Percentiles rank a stretch among this genome's conserved stretches.
Evolutionary conservation across 2,888 invertebrate genomes (phyloP).

Genomic region (Pristionchus mayeri): DNA sequence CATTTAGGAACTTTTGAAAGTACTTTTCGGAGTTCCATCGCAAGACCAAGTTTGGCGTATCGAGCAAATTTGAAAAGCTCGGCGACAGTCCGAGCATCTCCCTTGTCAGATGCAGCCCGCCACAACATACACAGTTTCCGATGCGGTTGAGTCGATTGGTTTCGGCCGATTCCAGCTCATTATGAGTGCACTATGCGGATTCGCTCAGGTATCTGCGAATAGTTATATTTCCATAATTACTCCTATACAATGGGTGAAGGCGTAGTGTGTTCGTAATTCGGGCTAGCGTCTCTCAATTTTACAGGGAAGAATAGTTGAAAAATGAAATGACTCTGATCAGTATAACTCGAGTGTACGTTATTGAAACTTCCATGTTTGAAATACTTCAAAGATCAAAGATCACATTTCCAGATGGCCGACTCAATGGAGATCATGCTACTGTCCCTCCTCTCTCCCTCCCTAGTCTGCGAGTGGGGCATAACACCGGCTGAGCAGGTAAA

Average conservation of each 20-base stretch:
- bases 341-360: too few species aligned
- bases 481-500: constrained; percentile 76
- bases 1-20: too few species aligned
- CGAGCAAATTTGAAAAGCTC: too few species aligned
- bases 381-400: too few species aligned
- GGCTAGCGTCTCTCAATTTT: too few species aligned
- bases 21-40: too few species aligned
- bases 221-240: constrained; percentile 78
- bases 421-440: constrained; percentile 98
- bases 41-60: too few species aligned
- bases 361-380: too few species aligned
- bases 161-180: constrained; percentile 79
- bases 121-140: constrained; percentile 77
- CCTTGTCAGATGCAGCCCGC: too few species aligned
- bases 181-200: constrained; percentile 73
- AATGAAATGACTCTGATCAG: constrained; percentile 56
- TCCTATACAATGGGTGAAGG: constrained; percentile 78
- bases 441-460: constrained; percentile 91
- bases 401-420: constrained; percentile 92
- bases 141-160: constrained; percentile 78
- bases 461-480: constrained; percentile 94
- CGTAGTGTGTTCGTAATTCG: too few species aligned
- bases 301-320: too few species aligned
- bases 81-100: too few species aligned
- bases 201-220: constrained; percentile 53